Conservation (phyloP, 2,888 invertebrate genomes). For the Lapara coniferarum region DNA sequence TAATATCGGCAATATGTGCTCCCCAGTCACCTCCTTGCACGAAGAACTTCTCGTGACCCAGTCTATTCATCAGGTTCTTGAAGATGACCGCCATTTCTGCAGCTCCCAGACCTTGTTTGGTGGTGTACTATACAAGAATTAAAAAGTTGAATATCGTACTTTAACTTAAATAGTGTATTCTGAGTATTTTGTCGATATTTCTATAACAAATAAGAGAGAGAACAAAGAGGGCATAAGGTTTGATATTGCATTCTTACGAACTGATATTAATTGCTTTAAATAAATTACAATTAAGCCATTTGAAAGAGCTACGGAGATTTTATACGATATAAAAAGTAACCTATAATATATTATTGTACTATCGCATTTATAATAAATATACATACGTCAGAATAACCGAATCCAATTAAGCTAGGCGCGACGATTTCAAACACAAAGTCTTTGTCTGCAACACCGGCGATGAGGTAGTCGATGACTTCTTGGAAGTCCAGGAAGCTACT, state of each 20-base stretch:
- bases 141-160: too few species aligned
- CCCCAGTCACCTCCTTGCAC: conserved; percentile 40
- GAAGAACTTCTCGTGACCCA: conserved; percentile 34
- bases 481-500: conserved; percentile 88
- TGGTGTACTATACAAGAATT: conserved; percentile 3
- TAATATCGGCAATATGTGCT: conserved; percentile 28
- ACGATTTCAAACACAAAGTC: conserved; percentile 76
- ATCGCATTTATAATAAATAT: background rate
- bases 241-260: too few species aligned
- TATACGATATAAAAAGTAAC: background rate
- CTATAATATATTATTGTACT: background rate
- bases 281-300: too few species aligned
- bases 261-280: too few species aligned
- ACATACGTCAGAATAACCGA: conserved; percentile 48
- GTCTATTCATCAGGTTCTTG: conserved; percentile 35
- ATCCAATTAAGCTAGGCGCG: conserved; percentile 46
- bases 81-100: conserved; percentile 34
- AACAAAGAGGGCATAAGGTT: too few species aligned
- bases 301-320: too few species aligned
- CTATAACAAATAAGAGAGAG: too few species aligned
- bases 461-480: conserved; percentile 85
- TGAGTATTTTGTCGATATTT: too few species aligned
- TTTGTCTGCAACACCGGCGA: conserved; percentile 62
- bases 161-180: too few species aligned
- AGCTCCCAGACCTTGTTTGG: conserved; percentile 31